Conservation (phyloP, 2,797 vertebrate genomes). For the Gymnothorax reevesii region DNA sequence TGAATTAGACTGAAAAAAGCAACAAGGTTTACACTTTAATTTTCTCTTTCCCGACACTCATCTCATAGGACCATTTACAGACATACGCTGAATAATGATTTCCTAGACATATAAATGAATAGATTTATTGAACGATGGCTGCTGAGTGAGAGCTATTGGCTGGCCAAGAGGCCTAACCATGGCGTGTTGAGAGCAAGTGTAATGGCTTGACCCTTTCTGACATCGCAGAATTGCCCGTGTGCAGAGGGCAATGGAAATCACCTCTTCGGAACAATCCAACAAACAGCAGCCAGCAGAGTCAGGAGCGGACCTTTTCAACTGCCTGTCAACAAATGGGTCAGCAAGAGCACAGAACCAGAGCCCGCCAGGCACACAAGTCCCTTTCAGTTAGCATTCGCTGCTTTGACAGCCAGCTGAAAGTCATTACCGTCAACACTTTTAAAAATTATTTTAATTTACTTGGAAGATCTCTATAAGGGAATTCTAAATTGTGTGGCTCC, state of each 20-base stretch:
- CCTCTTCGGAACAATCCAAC: background rate
- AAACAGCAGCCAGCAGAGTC: background rate
- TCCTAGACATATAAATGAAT: background rate
- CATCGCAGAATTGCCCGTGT: conserved; percentile 15
- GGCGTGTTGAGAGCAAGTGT: background rate
- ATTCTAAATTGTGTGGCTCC: background rate
- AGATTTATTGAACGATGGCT: background rate
- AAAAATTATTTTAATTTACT: background rate
- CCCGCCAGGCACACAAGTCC: background rate
- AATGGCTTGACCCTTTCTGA: conserved; percentile 15
- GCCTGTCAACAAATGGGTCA: background rate
- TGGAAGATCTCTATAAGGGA: background rate
- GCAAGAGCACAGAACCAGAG: background rate
- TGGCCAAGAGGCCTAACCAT: background rate
- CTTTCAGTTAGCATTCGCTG: background rate
- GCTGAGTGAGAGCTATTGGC: background rate
- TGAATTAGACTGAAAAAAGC: conserved; percentile 20
- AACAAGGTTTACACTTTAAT: conserved; percentile 2
- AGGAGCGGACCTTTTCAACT: background rate
- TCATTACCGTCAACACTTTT: background rate
- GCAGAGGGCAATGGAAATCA: conserved; percentile 14
- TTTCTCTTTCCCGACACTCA: conserved; percentile 11
- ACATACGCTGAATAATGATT: conserved; percentile 12
- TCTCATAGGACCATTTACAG: conserved; percentile 13
- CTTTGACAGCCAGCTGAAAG: background rate